Evolutionary conservation across 1,140 invertebrate genomes (phyloP), one percentile per base, ranked within the genome.

Genomic region (Drosophila saltans): DNA sequence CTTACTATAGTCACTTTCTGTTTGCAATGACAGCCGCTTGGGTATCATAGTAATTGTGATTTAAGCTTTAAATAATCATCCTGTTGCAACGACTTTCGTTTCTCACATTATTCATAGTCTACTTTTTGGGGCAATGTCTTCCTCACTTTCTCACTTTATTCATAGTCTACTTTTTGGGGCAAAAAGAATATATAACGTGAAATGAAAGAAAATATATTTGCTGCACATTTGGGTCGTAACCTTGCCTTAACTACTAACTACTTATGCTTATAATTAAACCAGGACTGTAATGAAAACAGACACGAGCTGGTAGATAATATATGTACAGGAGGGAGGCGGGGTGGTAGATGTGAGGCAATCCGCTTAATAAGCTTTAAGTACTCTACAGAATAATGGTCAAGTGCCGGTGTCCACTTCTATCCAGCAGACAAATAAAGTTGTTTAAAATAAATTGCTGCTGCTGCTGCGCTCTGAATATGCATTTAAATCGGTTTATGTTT

Each of bases 231-330:
- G 56, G 76, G 77, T 76, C 77, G 69, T 10, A 69, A 39, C 62
- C 62, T 48, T 65, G 78, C n/a, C 39, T 33, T 28, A 9, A 55
- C 8, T 59, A 43, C 43, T 24, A 21, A 48, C 28, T 66, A 59
- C 69, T 74, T 77, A 66, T 55, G 67, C 65, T 58, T 74, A 56
- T 77, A 82, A 81, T 81, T 81, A 78, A 72, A 72, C 66, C 62
- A 58, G 39, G 45, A 48, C n/a, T 43, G 26, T 39, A 69, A 39
- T 55, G 30, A 24, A 41, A 75, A 75, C 48, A 75, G 45, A 48
- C 16, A 58, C 8, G 48, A 10, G 40, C 3, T 36, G 33, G 3
- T 36, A 7, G 33, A 4, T 30, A 30, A 2, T 2, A 2, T 36
- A 36, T 36, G 6, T 36, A 7, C 6, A 33, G 8, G 33, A 9